Conservation (phyloP, 1,140 invertebrate genomes). For the Drosophila kanapiae region DNA sequence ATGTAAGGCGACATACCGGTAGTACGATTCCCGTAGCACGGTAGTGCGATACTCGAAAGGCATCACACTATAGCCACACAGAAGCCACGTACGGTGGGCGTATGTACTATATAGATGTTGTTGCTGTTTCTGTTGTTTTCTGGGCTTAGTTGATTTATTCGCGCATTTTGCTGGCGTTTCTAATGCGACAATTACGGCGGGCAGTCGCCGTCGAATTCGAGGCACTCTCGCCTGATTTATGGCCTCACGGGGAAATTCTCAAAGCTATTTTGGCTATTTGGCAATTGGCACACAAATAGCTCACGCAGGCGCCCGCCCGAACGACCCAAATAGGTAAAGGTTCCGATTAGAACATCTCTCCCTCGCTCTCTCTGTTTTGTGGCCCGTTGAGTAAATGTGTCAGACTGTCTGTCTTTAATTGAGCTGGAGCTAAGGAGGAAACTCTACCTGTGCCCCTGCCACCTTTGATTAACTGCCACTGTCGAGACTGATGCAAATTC, state of each 20-base stretch:
- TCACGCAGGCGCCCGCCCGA: constrained; percentile 47
- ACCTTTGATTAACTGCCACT: constrained; percentile 70
- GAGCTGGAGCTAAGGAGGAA: constrained; percentile 52
- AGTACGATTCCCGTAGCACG: constrained; percentile 26
- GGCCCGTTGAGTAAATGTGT: constrained; percentile 80
- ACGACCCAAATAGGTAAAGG: constrained; percentile 52
- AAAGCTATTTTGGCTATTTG: constrained; percentile 56
- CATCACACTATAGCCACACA: neutral
- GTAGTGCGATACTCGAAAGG: constrained; percentile 39
- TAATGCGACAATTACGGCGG: constrained; percentile 78
- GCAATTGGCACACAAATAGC: constrained; percentile 72
- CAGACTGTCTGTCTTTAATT: constrained; percentile 70
- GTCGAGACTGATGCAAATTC: constrained; percentile 76
- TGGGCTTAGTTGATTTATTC: constrained; percentile 76
- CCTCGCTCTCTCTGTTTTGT: constrained; percentile 18
- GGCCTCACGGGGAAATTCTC: constrained; percentile 69
- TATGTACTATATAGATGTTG: constrained; percentile 11
- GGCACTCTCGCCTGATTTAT: constrained; percentile 76
- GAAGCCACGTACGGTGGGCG: constrained; percentile 31
- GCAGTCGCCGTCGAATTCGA: constrained; percentile 66
- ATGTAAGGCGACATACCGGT: constrained; percentile 24
- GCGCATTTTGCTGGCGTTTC: constrained; percentile 75
- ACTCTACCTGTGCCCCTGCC: constrained; percentile 24
- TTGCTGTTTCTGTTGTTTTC: constrained; percentile 19
- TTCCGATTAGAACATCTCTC: constrained; percentile 62